phyloP scores from a whole-genome alignment of 2,888 invertebrate species.

The Sepioteuthis lessoniana region DNA sequence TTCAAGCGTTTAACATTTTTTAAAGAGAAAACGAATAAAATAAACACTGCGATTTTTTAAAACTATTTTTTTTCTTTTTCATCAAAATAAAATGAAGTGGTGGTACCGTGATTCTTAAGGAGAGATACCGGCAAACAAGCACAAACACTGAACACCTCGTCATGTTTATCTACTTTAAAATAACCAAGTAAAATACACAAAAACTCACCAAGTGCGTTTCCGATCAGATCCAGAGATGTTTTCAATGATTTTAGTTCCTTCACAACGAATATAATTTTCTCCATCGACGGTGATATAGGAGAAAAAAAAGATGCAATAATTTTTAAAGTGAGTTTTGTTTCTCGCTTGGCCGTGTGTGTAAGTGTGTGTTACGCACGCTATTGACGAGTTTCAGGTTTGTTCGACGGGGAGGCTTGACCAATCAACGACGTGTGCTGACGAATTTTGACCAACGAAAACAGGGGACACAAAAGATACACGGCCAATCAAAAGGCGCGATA shows the following conservation, averaged over 20 bases:
- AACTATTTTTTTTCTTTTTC: no score
- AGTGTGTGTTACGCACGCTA: not conserved
- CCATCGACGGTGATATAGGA: conserved; percentile 43
- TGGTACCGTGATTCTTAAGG: not conserved
- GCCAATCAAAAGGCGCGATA: conserved; percentile 15
- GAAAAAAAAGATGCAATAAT: not conserved
- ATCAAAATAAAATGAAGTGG: not conserved
- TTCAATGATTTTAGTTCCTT: conserved; percentile 41
- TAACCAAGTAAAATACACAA: not conserved
- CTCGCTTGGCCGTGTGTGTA: not conserved
- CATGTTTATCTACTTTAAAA: not conserved
- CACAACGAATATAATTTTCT: conserved; percentile 44
- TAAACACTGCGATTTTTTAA: no score
- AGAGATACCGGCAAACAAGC: not conserved
- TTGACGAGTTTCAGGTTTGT: not conserved
- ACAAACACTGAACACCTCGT: not conserved
- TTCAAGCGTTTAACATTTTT: no score
- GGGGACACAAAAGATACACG: not conserved
- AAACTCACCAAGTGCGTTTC: conserved; percentile 46
- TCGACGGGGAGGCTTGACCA: not conserved
- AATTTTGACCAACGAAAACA: not conserved
- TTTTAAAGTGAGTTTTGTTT: not conserved
- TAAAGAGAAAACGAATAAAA: no score
- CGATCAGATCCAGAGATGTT: conserved; percentile 41
- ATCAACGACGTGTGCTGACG: not conserved